Evolutionary conservation across 2,113 vertebrate genomes (phyloP), one percentile per base, ranked within the genome.

Genomic region (Phalacrocorax aristotelis): DNA sequence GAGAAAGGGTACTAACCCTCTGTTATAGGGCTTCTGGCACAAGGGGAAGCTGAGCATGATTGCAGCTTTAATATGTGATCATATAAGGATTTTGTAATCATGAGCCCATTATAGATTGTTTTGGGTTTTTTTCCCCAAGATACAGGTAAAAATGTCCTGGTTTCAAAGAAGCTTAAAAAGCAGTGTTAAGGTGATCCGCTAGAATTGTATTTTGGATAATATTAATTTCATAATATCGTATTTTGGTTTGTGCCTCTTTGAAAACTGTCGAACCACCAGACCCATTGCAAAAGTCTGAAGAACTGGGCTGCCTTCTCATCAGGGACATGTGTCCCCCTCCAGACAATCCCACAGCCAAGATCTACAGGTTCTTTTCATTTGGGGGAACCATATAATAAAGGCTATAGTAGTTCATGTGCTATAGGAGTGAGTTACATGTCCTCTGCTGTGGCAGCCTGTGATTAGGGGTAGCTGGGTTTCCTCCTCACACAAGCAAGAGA

Each of bases 401-500:
- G 20, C 51, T 77, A 32, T 54, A 36, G 54, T 60, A 79, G 55
- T 42, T 79, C 55, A n/a, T 29, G 27, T 48, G 40, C 77, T 22
- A 7, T 20, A 86, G 55, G 21, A 83, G 40, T 46, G 58, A 88
- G 49, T 93, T 93, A 52, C 40, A 17, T 51, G 49, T 79, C 65
- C 49, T 84, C 48, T 51, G 38, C 10, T 13, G 38, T 71, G 64
- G 82, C 78, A 93, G 79, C 55, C 70, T 81, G 68, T 91, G 89
- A 89, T 88, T 83, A 94, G 34, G n/a, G n/a, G 69, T 40, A 77
- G 52, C 40, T 3, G 12, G 36, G 22, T 83, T 93, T 95, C 75
- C 61, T 88, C 36, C 70, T 77, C 7, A 6, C 19, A 18, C 49
- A 71, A 42, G 49, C 2, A 3, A 66, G 72, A 80, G 58, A 72